Evolutionary conservation across 2,797 vertebrate species (phyloP), one percentile per base, ranked within the genome.

Genomic region (Enteromius afrohamiltoni): DNA sequence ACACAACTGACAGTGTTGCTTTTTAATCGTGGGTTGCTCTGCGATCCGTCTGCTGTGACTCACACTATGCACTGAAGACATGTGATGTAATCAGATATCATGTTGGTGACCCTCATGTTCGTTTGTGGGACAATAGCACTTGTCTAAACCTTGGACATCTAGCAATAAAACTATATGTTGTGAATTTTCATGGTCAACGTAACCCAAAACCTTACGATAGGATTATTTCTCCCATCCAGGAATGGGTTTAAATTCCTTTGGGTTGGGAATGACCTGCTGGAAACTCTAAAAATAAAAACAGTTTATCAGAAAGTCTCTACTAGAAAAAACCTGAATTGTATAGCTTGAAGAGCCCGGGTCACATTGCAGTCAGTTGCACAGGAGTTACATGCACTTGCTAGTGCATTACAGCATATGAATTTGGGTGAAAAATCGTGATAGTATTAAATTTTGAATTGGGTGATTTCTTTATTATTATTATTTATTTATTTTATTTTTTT

Each of bases 1-100:
- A 93, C 91, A 93, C 87, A 92, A 92, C 90, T 84, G 83, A 89
- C 85, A 78, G 8, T 87, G 49, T 80, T 88, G 79, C 86, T 58
- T 85, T 86, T 85, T 76, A 60, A 42, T n/a, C 34, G 8, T 69
- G 77, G 14, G 47, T 55, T 70, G 71, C 34, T 68, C 23, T 85
- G 71, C 1, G 40, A 67, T 86, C 65, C 85, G 86, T 88, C 86
- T 83, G 83, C 79, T 49, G 75, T 74, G 71, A 89, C 69, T 85
- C 74, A 65, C 49, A 76, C 62, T 42, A 31, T 49, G 69, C 79
- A 58, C 69, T 14, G 80, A 77, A 83, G 79, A 84, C 7, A 64
- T 77, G 34, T 80, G 64, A 79, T 79, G 47, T 77, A 79, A 86
- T 51, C 10, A 34, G 31, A 84, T 40, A 51, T 65, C 65, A 60